Base-by-base conservation (phyloP, 53 echinoderm and acorn worm species). In the Mesocentrotus franciscanus region DNA sequence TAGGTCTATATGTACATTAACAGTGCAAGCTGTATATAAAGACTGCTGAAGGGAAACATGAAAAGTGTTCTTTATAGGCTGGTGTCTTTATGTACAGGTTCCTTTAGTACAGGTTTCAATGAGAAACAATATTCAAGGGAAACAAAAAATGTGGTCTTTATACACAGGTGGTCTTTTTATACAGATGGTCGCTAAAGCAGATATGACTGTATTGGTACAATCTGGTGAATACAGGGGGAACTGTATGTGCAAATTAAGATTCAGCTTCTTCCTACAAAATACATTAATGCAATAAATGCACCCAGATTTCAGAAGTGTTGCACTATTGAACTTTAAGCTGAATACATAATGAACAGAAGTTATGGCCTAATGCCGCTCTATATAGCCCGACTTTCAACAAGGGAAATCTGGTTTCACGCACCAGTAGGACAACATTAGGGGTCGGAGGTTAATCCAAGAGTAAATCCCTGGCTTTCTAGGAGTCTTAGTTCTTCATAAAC, bases 381-480 rank as follows among this genome's bases (percentile, higher is more conserved):
- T 12, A 15, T 60, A n/a, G 60, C 0, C 27, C 12, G 60, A 60
- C 29, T 60, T 90, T 90, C 30, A 90, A 29, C 60, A 60, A 90
- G 59, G 10, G 90, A 60, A 90, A 59, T 90, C 90, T 90, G 59
- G 60, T 90, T 90, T 90, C 90, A 90, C 90, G 90, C 90, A 90
- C 90, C 60, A 60, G 60, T 90, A 26, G 60, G 60, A 60, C 32
- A 90, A 60, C 60, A 27, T 90, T n/a, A 30, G 60, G 90, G 90
- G 90, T 60, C 90, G 6, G 90, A 30, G 90, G 90, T 60, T 90
- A 90, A 90, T 90, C 60, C 30, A 10, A 32, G 90, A 60, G 57
- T n/a, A 90, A 90, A 90, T 90, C 90, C 33, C 15, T 20, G 42
- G 81, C 36, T 81, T 81, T 76, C 76, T 15, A 27, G 13, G 49